Conservation (phyloP, 1,140 invertebrate species). For the Ceratosolen fusciceps region DNA sequence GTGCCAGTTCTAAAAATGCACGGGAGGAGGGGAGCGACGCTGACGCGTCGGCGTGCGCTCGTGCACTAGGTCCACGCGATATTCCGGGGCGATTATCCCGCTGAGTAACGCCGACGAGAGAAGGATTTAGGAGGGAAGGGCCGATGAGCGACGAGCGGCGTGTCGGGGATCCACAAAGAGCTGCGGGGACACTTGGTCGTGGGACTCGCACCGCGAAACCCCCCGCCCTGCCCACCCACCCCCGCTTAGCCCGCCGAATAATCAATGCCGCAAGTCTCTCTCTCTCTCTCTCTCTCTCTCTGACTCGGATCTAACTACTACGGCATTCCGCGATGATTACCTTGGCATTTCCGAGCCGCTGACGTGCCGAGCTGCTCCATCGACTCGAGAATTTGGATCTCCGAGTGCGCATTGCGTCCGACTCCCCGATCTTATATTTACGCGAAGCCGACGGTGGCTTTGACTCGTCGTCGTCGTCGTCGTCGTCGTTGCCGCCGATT, state of each 20-base stretch:
- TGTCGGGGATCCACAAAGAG: not conserved
- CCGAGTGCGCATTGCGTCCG: too few species aligned
- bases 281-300: too few species aligned
- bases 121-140: conserved; percentile 24
- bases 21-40: not conserved
- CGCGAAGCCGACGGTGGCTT: too few species aligned
- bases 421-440: too few species aligned
- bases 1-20: conserved; percentile 30
- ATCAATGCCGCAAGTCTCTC: too few species aligned
- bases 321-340: too few species aligned
- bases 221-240: too few species aligned
- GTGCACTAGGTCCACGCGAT: conserved; percentile 27
- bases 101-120: conserved; percentile 46
- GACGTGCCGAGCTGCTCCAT: too few species aligned
- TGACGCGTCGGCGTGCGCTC: not conserved
- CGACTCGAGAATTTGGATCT: too few species aligned
- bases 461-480: not conserved
- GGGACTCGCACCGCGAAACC: not conserved
- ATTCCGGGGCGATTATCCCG: conserved; percentile 44
- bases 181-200: not conserved
- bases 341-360: too few species aligned
- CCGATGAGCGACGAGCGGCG: conserved; percentile 35
- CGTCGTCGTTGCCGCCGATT: not conserved
- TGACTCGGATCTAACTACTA: too few species aligned
- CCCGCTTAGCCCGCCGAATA: too few species aligned